phyloP scores from a whole-genome alignment of 2,888 invertebrate species.

The Tethea ocularis region DNA sequence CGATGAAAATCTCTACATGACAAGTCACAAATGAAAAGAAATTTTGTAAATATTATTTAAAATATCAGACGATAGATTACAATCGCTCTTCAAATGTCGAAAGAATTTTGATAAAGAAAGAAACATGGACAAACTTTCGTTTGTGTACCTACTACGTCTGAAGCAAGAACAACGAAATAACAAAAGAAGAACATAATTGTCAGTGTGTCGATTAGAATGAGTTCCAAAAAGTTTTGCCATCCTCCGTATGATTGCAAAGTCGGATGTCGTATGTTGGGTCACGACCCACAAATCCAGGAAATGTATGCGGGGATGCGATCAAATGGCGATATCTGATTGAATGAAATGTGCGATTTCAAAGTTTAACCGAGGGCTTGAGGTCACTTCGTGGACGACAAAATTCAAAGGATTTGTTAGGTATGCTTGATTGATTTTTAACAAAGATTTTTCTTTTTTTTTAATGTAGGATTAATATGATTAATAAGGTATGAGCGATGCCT shows the following conservation, averaged over 20 bases:
- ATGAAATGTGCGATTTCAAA: constrained; percentile 35
- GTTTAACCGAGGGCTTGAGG: constrained; percentile 9
- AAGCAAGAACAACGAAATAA: no score
- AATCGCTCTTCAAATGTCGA: no score
- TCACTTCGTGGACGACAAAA: not conserved
- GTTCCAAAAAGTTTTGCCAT: not conserved
- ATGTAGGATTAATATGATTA: no score
- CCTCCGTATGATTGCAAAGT: constrained; percentile 37
- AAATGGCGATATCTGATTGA: constrained; percentile 1
- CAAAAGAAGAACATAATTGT: no score
- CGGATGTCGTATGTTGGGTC: constrained; percentile 49
- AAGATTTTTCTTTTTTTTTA: no score
- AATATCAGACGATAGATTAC: constrained; percentile 31
- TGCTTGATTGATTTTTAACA: not conserved
- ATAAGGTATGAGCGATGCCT: no score
- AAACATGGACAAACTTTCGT: no score
- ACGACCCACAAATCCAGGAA: constrained; percentile 53
- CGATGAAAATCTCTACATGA: constrained; percentile 29
- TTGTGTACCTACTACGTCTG: no score
- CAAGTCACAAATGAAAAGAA: constrained; percentile 32
- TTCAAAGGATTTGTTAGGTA: constrained; percentile 9
- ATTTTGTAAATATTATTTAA: constrained; percentile 35
- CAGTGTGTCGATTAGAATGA: not conserved
- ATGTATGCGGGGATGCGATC: constrained; percentile 43
- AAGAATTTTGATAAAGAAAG: no score